These are phyloP conservation scores for Excalfactoria chinensis DNA, from an alignment of 2,113 vertebrate genomes.

Conservation along the genomic window DNA sequence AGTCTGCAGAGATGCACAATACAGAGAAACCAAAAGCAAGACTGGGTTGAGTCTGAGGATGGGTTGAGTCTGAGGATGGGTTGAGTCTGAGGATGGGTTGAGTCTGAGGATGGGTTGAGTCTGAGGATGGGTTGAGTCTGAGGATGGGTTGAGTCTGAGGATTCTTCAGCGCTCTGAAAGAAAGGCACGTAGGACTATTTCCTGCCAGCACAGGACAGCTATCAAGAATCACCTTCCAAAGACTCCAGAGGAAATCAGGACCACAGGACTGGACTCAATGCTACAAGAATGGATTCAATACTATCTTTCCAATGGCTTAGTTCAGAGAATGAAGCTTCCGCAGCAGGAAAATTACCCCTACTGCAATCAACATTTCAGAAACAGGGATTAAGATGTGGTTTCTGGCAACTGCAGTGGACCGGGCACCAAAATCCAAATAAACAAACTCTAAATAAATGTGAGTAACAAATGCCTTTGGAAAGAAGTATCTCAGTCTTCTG, in stretches of 20 bases:
- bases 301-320: not conserved
- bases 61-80: too few species aligned
- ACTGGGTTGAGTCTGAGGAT: not conserved
- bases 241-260: not conserved
- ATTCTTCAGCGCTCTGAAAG: not conserved
- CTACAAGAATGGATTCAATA: not conserved
- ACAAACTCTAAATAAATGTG: not conserved
- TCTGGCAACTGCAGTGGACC: not conserved
- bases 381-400: not conserved
- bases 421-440: not conserved
- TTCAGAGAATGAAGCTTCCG: not conserved
- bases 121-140: too few species aligned
- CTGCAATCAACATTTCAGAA: not conserved
- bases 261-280: not conserved
- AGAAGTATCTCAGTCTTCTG: not conserved
- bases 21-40: not conserved
- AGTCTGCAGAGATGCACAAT: not conserved
- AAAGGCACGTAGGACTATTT: not conserved
- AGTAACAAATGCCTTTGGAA: not conserved
- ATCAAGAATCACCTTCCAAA: not conserved
- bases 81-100: too few species aligned
- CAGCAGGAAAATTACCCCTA: not conserved
- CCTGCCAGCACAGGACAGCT: not conserved
- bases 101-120: too few species aligned
- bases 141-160: not conserved